Percentiles rank a stretch among this genome's conserved stretches.
Conservation (phyloP, 2,113 vertebrate genomes). For the Lepisosteus oculatus region DNA sequence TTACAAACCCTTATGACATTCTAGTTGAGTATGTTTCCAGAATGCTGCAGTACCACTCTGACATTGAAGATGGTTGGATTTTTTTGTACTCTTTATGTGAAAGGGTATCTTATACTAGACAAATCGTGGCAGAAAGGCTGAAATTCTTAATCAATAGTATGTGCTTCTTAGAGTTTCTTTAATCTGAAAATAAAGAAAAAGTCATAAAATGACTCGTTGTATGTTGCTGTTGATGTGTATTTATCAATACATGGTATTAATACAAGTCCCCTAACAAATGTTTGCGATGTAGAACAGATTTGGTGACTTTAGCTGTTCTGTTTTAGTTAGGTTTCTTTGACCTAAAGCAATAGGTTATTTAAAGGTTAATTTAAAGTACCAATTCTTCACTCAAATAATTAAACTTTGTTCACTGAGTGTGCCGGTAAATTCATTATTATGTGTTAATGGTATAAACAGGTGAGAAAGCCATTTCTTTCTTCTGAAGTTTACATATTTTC, state of each 20-base stretch:
- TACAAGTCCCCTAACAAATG: neutral
- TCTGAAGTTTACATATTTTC: no score
- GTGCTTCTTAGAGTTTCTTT: neutral
- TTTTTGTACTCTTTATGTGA: neutral
- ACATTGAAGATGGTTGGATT: neutral
- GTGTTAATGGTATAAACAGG: no score
- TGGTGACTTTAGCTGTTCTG: neutral
- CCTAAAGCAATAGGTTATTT: neutral
- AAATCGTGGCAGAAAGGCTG: neutral
- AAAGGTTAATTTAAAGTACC: neutral
- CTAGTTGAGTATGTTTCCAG: neutral
- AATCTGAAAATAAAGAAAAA: neutral
- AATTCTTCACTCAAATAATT: no score
- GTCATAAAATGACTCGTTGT: neutral
- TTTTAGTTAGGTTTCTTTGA: conserved; percentile 2
- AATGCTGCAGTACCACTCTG: neutral
- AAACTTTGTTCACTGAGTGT: no score
- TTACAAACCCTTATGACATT: neutral
- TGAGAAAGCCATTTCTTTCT: no score
- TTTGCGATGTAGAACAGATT: neutral
- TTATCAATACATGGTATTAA: neutral
- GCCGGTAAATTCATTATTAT: no score
- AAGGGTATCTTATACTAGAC: no score
- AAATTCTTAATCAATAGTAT: neutral
- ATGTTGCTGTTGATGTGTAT: neutral